These are phyloP conservation scores for Pseudolaguvia tuberculata DNA, from an alignment of 2,113 vertebrate species.

Conservation along the genomic window DNA sequence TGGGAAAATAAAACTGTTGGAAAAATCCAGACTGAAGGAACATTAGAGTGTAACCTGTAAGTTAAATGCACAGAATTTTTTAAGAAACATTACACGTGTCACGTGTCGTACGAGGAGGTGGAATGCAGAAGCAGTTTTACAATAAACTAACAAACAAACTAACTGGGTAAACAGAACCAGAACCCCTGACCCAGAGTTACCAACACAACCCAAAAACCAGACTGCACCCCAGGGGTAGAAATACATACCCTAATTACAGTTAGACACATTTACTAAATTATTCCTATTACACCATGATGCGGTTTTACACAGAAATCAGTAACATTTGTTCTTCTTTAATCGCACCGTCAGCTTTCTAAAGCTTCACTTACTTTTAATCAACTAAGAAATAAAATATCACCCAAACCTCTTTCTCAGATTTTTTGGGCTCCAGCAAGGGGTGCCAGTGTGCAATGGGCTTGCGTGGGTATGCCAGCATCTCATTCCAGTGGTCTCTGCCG, in stretches of 20 bases:
- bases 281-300: constrained; percentile 7
- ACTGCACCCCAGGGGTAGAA: too few relatives aligned
- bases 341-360: background rate
- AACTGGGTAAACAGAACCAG: too few relatives aligned
- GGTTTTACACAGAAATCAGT: constrained; percentile 8
- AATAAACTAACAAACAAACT: too few relatives aligned
- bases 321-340: background rate
- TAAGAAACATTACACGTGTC: too few relatives aligned
- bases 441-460: constrained; percentile 99
- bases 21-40: background rate
- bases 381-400: background rate
- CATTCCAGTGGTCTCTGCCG: constrained; percentile 97
- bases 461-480: constrained; percentile 94
- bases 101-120: too few relatives aligned
- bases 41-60: too few relatives aligned
- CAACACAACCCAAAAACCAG: too few relatives aligned
- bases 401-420: constrained; percentile 92
- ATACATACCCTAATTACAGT: too few relatives aligned
- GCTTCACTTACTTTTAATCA: background rate
- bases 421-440: constrained; percentile 90
- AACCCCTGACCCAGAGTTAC: too few relatives aligned
- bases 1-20: background rate
- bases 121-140: too few relatives aligned
- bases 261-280: constrained; percentile 17
- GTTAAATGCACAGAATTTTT: too few relatives aligned